Base-by-base conservation (phyloP, 2,113 vertebrate species). In the Pagrus major region DNA sequence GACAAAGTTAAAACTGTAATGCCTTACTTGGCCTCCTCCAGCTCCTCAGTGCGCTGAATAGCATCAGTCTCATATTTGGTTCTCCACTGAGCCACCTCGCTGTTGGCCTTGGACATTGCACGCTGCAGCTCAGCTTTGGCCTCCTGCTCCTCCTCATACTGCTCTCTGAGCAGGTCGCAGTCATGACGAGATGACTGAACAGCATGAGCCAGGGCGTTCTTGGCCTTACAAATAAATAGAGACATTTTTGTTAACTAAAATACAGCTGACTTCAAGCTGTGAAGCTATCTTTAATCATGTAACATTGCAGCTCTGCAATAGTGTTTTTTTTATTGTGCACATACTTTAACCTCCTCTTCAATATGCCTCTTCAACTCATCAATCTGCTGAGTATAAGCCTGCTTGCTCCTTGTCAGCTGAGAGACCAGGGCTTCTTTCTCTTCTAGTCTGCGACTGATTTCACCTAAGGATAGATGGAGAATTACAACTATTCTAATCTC, bases 311-410 rank as follows among this genome's bases (percentile, higher is more conserved):
- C 29, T 65, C 27, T 52, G 5, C 21, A 7, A 21, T 3, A n/a
- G 12, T 21, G 7, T 54, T 64, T 6, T 11, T 60, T 25, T 41
- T 16, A 33, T 23, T 55, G 41, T n/a, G 15, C 33, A 68, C 82
- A 6, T 86, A 93, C 93, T 71, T 94, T 94, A 25, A 92, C 90
- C 90, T 96, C 96, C 85, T 97, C 96, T 16, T 96, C 96, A 72
- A 95, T 72, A 23, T 96, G 96, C 63, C 96, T 95, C 90, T 96
- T 97, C 0, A 96, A 75, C 84, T 97, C 96, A n/a, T 97, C 96
- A 72, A 94, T 85, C 81, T 97, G 96, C 89, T 96, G 95, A 2
- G 93, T 96, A 37, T 89, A 95, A 71, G 94, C 95, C 76, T 95
- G 96, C 85, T 96, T 97, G 78, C 93, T 78, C 79, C 95, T 94